phyloP scores from a whole-genome alignment of 2,797 vertebrate species.

The Nannoperca obscura region DNA sequence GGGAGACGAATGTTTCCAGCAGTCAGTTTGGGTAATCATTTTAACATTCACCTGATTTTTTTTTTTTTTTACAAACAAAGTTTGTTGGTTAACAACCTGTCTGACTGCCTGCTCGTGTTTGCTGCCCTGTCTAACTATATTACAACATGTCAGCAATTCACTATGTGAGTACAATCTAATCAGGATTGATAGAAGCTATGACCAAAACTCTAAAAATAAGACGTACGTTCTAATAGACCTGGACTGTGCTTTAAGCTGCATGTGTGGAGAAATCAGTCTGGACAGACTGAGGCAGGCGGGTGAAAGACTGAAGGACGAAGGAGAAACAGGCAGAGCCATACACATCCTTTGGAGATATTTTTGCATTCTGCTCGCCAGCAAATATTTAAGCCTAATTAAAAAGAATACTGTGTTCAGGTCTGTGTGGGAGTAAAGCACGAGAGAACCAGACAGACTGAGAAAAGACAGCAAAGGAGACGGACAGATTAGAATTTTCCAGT shows the following conservation, averaged over 20 bases:
- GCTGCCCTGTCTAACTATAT: background rate
- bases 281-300: background rate
- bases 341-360: conserved; percentile 15
- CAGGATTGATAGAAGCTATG: background rate
- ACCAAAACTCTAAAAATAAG: conserved; percentile 16
- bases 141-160: background rate
- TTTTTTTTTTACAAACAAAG: background rate
- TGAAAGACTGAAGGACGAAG: conserved; percentile 12
- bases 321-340: background rate
- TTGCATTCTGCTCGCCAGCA: conserved; percentile 1
- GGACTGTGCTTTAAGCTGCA: conserved; percentile 7
- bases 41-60: background rate
- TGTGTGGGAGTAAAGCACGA: conserved; percentile 5
- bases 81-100: background rate
- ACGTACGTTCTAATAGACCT: conserved; percentile 18
- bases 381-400: conserved; percentile 36
- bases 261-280: conserved; percentile 18
- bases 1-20: background rate
- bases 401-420: conserved; percentile 15
- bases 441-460: background rate
- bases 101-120: background rate
- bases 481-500: conserved; percentile 28
- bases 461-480: conserved; percentile 18
- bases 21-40: background rate
- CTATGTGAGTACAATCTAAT: background rate